Evolutionary conservation across 2,113 vertebrate genomes (phyloP).

Genomic region (Chloropsis cyanopogon): DNA sequence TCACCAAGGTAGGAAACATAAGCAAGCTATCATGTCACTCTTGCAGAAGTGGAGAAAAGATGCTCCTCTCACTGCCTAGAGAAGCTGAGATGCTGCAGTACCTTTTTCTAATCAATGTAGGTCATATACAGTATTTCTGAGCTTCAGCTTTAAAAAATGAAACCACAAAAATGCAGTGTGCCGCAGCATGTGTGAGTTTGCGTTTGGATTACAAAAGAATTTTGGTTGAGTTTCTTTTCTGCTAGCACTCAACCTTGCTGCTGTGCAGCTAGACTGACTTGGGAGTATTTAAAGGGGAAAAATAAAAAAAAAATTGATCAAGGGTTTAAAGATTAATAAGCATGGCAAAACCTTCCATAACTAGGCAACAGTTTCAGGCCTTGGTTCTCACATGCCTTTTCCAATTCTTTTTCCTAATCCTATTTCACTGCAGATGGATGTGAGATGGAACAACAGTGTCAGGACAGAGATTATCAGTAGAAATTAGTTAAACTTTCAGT

Average conservation of each 20-base stretch:
- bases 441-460: neutral
- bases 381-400: neutral
- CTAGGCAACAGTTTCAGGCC: neutral
- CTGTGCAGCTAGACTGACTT: neutral
- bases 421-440: neutral
- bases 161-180: neutral
- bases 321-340: neutral
- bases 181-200: neutral
- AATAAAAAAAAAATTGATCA: neutral
- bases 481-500: constrained; percentile 21
- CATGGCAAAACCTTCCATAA: neutral
- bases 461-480: constrained; percentile 33
- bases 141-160: neutral
- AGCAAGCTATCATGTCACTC: neutral
- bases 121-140: neutral
- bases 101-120: neutral
- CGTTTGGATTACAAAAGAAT: neutral
- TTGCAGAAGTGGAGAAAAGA: neutral
- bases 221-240: neutral
- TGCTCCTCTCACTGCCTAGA: neutral
- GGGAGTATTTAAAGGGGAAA: neutral
- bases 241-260: neutral
- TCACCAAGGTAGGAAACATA: neutral
- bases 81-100: neutral
- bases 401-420: neutral